Percentiles rank a stretch among this genome's conserved stretches.
Evolutionary conservation across 1,140 invertebrate species (phyloP).

Genomic region (Acromyrmex charruanus): DNA sequence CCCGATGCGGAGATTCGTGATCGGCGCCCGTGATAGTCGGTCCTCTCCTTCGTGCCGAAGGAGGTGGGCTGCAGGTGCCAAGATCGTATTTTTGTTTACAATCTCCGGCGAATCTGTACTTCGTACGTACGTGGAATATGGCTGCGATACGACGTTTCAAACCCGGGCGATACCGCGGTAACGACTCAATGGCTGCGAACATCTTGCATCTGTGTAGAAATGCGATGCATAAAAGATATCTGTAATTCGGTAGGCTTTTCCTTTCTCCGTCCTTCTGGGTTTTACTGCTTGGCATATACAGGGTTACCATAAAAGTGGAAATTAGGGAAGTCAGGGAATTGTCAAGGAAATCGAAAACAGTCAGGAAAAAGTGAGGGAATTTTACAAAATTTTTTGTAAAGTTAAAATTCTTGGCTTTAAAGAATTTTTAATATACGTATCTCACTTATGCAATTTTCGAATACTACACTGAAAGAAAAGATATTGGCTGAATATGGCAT

Average conservation of each 20-base stretch:
- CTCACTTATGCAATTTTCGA: too few species aligned
- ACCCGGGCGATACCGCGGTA: conserved; percentile 37
- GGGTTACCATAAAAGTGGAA: too few species aligned
- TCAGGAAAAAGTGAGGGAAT: too few species aligned
- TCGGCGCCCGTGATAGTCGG: neutral
- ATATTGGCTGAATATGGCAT: too few species aligned
- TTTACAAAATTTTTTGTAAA: too few species aligned
- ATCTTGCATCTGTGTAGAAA: conserved; percentile 45
- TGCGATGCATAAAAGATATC: conserved; percentile 71
- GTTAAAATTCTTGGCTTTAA: too few species aligned
- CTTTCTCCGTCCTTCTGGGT: neutral
- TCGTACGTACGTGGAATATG: conserved; percentile 63
- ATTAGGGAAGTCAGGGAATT: too few species aligned
- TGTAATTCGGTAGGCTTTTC: conserved; percentile 64
- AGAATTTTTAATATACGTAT: too few species aligned
- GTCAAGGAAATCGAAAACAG: too few species aligned
- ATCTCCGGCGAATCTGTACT: conserved; percentile 67
- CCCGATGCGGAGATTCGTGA: conserved; percentile 15
- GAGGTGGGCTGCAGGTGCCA: conserved; percentile 52
- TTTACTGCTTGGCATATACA: conserved; percentile 40
- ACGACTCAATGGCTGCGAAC: conserved; percentile 45
- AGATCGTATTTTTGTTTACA: conserved; percentile 76
- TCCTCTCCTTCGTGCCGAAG: neutral
- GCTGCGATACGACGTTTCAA: neutral
- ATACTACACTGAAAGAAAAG: too few species aligned